Conservation (phyloP, 1,140 invertebrate species). For the Chironomus tepperi region DNA sequence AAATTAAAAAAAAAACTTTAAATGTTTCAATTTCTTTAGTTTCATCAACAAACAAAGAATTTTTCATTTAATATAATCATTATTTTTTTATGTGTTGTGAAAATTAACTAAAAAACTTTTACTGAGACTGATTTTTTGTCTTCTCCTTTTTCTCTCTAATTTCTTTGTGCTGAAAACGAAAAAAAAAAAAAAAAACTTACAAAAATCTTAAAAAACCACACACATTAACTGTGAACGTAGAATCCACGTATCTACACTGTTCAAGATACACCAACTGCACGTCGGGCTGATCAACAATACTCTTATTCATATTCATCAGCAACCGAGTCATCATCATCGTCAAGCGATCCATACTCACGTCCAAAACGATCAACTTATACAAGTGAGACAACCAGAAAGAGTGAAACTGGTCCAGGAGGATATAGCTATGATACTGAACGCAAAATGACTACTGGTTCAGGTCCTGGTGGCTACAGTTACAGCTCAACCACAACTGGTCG, state of each 20-base stretch:
- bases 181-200: background rate
- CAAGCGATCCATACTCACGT: conserved; percentile 46
- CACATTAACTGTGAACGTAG: conserved; percentile 46
- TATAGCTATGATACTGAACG: conserved; percentile 67
- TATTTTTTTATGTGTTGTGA: too few species aligned
- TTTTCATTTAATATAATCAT: too few species aligned
- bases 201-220: conserved; percentile 27
- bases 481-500: conserved; percentile 63
- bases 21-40: conserved; percentile 15
- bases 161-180: conserved; percentile 21
- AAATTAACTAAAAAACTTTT: too few species aligned
- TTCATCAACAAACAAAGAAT: background rate
- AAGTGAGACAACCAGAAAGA: conserved; percentile 49
- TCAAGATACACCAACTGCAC: conserved; percentile 60
- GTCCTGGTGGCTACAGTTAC: conserved; percentile 73
- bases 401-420: conserved; percentile 52
- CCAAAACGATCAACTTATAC: conserved; percentile 52
- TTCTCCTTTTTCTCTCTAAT: background rate
- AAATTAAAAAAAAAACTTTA: background rate
- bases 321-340: conserved; percentile 42
- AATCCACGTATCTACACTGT: conserved; percentile 77
- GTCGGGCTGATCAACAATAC: conserved; percentile 67
- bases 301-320: conserved; percentile 68
- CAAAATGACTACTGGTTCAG: conserved; percentile 54
- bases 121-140: conserved; percentile 3